Evolutionary conservation across 2,888 invertebrate genomes (phyloP).

Genomic region (Toxonevra muliebris): DNA sequence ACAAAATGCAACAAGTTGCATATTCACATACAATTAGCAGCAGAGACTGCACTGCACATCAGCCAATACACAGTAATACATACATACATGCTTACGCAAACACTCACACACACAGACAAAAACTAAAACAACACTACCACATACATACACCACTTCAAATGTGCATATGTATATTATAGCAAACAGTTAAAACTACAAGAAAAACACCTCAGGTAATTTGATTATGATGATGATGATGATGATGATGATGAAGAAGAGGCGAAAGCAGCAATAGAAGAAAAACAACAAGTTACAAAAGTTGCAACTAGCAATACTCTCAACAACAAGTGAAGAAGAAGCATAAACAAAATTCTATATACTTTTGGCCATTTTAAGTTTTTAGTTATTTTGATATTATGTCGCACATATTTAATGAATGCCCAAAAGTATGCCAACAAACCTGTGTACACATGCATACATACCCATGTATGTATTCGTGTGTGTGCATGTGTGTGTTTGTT

Average conservation of each 20-base stretch:
- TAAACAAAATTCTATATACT: constrained; percentile 37
- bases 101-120: no score
- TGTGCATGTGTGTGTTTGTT: constrained; percentile 18
- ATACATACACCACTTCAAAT: no score
- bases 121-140: no score
- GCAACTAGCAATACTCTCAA: no score
- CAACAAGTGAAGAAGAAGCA: no score
- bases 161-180: no score
- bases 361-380: constrained; percentile 53
- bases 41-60: not conserved
- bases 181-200: constrained; percentile 16
- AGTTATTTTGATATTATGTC: constrained; percentile 29
- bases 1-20: constrained; percentile 50
- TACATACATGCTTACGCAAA: no score
- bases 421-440: constrained; percentile 1
- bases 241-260: not conserved
- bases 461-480: not conserved
- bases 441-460: constrained; percentile 6
- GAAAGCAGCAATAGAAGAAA: not conserved
- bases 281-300: not conserved
- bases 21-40: constrained; percentile 27
- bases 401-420: constrained; percentile 30
- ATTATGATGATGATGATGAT: no score
- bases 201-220: constrained; percentile 56
- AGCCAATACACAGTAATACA: no score